Percentiles rank a stretch among this genome's conserved stretches.
These are phyloP conservation scores for Triplophysa yarkandensis DNA, from an alignment of 2,797 vertebrate species.

Conservation along the genomic window DNA sequence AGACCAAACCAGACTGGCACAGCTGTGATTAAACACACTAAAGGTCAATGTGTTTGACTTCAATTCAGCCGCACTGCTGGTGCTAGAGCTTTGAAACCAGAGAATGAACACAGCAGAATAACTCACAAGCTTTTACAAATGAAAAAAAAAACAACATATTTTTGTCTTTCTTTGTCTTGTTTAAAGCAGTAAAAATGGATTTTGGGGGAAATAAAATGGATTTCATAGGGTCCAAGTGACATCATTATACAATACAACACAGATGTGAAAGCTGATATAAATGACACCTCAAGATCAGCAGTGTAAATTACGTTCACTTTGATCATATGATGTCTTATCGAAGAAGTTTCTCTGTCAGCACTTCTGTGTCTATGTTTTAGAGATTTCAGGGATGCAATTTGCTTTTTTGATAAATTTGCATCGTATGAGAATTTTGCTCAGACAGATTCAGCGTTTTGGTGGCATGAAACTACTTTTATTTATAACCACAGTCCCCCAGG, in stretches of 20 bases:
- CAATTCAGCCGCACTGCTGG: not conserved
- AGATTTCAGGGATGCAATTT: too few species aligned
- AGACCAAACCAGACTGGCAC: not conserved
- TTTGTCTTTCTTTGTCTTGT: not conserved
- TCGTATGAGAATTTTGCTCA: too few species aligned
- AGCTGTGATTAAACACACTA: not conserved
- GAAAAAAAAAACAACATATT: not conserved
- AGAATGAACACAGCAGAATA: not conserved
- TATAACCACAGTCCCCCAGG: too few species aligned
- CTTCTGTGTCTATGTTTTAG: too few species aligned
- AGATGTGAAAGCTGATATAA: not conserved
- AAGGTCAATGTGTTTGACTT: not conserved
- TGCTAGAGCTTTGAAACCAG: not conserved
- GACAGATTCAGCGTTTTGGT: too few species aligned
- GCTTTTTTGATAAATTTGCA: too few species aligned
- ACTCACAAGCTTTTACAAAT: not conserved
- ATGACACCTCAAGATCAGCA: not conserved
- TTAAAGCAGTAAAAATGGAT: too few species aligned
- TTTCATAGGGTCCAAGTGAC: too few species aligned
- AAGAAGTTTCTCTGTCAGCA: too few species aligned
- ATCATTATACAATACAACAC: not conserved
- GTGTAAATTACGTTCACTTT: not conserved
- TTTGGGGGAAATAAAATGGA: too few species aligned
- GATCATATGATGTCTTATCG: not conserved
- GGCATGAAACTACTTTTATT: too few species aligned